Base-by-base conservation (phyloP, 2,888 invertebrate genomes). In the Sinodicranocentrus sp. region DNA sequence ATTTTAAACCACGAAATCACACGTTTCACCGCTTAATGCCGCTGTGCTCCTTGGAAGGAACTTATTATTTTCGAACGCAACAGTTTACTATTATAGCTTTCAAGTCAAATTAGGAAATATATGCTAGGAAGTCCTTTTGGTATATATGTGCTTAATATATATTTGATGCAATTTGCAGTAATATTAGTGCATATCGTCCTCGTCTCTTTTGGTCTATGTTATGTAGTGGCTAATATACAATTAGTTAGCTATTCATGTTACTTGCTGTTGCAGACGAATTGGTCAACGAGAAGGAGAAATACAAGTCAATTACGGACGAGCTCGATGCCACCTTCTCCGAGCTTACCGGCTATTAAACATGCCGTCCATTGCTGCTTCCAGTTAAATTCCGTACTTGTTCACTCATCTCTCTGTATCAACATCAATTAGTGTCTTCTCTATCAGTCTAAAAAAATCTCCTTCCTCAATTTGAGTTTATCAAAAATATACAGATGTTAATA, bases 241-340 rank as follows among this genome's bases (percentile, higher is more conserved):
- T 26, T 28, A 5, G 28, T 61, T 71, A 65, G 79, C 65, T 59
- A 80, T 39, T 59, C 79, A 76, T 72, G 68, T 85, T 84, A 84
- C 86, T 82, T 84, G 86, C 88, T 88, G 84, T 94, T 94, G 89
- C 94, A 96, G 96, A 96, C 94, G 93, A 94, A 91, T 93, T 96
- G 92, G 95, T 95, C 93, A 94, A 93, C 90, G 94, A 94, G 92
- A 96, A 95, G 92, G 95, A 95, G 92, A 95, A 95, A 91, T 95
- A 97, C 95, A 98, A 97, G 95, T 94, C 95, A 92, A 97, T 97
- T 94, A 96, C 96, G 94, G 97, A 97, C 93, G 97, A 97, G 93
- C 93, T 98, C 94, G 97, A 98, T 93, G 94, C 95, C 93, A 97
- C 97, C 92, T 97, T 97, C 94, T 95, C 97, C 91, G 97, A 98